Evolutionary conservation across 1,140 invertebrate species (phyloP), one percentile per base, ranked within the genome.

Genomic region (Brachionus koreanus): DNA sequence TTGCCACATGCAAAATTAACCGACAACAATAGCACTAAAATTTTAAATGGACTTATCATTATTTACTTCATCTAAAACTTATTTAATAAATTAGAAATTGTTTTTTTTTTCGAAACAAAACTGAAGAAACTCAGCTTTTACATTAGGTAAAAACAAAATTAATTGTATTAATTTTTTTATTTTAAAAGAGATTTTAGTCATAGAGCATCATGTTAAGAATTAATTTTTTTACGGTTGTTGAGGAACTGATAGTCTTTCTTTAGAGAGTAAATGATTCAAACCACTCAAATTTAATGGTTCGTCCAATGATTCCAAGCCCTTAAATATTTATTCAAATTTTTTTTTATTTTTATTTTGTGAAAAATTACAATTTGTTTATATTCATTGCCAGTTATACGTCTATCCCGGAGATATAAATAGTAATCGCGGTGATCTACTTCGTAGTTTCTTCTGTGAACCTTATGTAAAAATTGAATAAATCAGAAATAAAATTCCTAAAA

Each of bases 331-430:
- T 75, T 29, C 0, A 29, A 75, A 75, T 19, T 35, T 42, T 37
- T 35, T 3, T 2, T 35, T 37, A 69, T 13, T 25, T 35, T 2
- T 1, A 13, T 65, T 12, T n/a, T n/a, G n/a, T 1, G 7, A 16
- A 25, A 49, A 13, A 35, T 52, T 77, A 77, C 74, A 61, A 25
- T 57, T 79, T 79, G 76, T 42, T 61, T 79, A 10, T 79, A 79
- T 79, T 79, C 76, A 29, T 35, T 79, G n/a, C 76, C 76, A 33
- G 76, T 61, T 29, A 79, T 37, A 25, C 76, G 46, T 79, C 76
- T 79, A 65, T 79, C 76, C 16, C 76, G 52, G 0, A 79, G 23
- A 35, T 79, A 79, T 37, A 79, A 61, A 61, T 79, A 79, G 37
- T 29, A 61, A 43, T 79, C 76, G 5, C 76, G 46, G 16, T 79